These are phyloP conservation scores for Branchipolynoe longqiensis DNA, from an alignment of 2,888 invertebrate species.

Conservation along the genomic window DNA sequence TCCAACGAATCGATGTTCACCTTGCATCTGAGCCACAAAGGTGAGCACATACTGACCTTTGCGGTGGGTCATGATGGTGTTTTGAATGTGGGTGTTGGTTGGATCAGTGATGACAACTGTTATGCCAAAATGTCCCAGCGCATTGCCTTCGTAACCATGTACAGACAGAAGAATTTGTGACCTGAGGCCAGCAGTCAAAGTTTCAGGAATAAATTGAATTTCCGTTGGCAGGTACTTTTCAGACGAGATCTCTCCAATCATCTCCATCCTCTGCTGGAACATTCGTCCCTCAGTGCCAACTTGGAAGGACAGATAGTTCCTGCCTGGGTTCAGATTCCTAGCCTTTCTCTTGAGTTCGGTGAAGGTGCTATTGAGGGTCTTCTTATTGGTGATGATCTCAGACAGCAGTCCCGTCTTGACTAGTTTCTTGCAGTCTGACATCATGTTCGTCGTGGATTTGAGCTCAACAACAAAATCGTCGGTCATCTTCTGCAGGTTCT, in stretches of 20 bases:
- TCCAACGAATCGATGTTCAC: slow-evolving; percentile 62
- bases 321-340: slow-evolving; percentile 59
- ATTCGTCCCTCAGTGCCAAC: slow-evolving; percentile 51
- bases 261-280: slow-evolving; percentile 54
- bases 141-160: slow-evolving; percentile 61
- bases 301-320: slow-evolving; percentile 64
- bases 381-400: slow-evolving; percentile 58
- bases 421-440: slow-evolving; percentile 54
- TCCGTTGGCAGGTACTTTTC: slow-evolving; percentile 60
- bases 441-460: slow-evolving; percentile 37
- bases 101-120: slow-evolving; percentile 62
- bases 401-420: slow-evolving; percentile 57
- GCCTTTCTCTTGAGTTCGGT: slow-evolving; percentile 13
- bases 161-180: slow-evolving; percentile 55
- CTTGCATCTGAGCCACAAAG: slow-evolving; percentile 66
- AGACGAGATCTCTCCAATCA: slow-evolving; percentile 56
- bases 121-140: slow-evolving; percentile 59
- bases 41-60: slow-evolving; percentile 51
- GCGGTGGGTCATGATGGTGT: not conserved
- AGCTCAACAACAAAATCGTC: slow-evolving; percentile 33
- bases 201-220: slow-evolving; percentile 55
- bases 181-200: slow-evolving; percentile 58
- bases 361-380: slow-evolving; percentile 32
- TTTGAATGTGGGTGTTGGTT: slow-evolving; percentile 36
- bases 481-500: slow-evolving; percentile 36